Conservation (phyloP, 2,888 invertebrate genomes). For the Arrhopalites spinosus region DNA sequence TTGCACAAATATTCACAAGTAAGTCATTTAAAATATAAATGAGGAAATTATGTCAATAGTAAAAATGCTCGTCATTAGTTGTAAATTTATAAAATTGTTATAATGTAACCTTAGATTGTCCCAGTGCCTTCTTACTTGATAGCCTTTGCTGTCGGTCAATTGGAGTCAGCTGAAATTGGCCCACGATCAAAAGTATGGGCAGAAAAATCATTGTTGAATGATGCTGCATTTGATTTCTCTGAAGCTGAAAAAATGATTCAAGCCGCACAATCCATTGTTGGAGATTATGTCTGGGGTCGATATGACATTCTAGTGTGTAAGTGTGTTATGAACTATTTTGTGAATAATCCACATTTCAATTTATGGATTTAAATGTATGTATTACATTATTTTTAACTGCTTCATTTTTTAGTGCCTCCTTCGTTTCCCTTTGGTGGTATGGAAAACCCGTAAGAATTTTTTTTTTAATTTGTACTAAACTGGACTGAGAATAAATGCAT, state of each 20-base stretch:
- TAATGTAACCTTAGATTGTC: conserved; percentile 69
- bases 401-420: no score
- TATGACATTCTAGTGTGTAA: conserved; percentile 84
- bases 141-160: conserved; percentile 82
- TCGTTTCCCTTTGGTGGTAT: conserved; percentile 88
- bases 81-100: no score
- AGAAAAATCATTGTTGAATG: conserved; percentile 80
- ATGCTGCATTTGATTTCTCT: conserved; percentile 84
- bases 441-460: conserved; percentile 87
- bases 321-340: no score
- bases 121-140: conserved; percentile 88
- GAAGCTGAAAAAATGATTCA: conserved; percentile 81
- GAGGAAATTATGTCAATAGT: no score
- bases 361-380: not conserved
- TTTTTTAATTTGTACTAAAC: no score
- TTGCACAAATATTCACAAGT: conserved; percentile 65
- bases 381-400: not conserved
- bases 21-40: no score
- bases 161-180: conserved; percentile 76
- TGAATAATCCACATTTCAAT: no score
- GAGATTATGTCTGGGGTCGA: conserved; percentile 84
- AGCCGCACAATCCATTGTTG: conserved; percentile 81
- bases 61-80: no score
- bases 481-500: no score
- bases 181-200: conserved; percentile 86